These are phyloP conservation scores for Leucophora obtusa DNA, from an alignment of 2,888 invertebrate species.

Conservation along the genomic window DNA sequence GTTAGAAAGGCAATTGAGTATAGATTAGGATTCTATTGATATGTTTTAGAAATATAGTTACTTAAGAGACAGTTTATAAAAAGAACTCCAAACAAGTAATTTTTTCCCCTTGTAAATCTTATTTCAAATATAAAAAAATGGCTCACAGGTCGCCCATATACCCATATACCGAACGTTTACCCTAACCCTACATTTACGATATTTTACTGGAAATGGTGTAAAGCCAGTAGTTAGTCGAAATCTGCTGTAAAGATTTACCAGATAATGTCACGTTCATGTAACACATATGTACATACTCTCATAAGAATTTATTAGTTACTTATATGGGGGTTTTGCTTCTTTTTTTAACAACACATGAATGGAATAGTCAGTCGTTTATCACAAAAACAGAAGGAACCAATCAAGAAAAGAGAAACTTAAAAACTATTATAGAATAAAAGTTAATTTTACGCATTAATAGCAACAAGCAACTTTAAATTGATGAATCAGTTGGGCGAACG, in stretches of 20 bases:
- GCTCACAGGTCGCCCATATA: too few relatives aligned
- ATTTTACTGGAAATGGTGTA: constrained; percentile 12
- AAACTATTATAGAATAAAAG: constrained; percentile 39
- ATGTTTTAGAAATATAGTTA: too few relatives aligned
- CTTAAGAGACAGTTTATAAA: too few relatives aligned
- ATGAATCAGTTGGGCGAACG: background rate
- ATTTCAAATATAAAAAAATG: too few relatives aligned
- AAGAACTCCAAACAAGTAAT: too few relatives aligned
- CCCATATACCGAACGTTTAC: too few relatives aligned
- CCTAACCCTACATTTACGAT: too few relatives aligned
- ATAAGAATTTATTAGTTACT: constrained; percentile 35
- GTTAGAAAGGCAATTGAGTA: too few relatives aligned
- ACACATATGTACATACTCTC: background rate
- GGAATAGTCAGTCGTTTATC: constrained; percentile 37
- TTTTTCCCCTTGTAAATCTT: too few relatives aligned
- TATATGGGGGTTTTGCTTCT: constrained; percentile 31
- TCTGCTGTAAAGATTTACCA: background rate
- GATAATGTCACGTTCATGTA: constrained; percentile 4
- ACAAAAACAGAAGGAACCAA: constrained; percentile 2
- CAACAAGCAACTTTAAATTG: constrained; percentile 11
- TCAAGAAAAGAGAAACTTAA: background rate
- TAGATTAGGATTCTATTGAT: too few relatives aligned
- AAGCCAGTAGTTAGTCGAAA: background rate
- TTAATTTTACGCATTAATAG: constrained; percentile 45
- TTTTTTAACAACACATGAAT: constrained; percentile 8